Evolutionary conservation across 1,140 invertebrate species (phyloP).

Genomic region (Batillaria attramentaria): DNA sequence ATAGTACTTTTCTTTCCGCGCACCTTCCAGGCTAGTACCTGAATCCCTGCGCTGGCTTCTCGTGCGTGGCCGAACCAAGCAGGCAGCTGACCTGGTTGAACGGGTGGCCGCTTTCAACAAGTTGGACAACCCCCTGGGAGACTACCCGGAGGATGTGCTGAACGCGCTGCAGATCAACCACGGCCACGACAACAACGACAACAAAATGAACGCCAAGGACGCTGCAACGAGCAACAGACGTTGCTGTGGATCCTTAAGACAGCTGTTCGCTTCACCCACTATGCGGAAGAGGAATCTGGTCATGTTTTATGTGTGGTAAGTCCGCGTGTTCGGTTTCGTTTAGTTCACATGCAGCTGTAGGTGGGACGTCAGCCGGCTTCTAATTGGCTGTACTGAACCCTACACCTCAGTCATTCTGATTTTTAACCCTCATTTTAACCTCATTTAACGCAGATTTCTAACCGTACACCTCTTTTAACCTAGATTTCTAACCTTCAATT

Average conservation of each 20-base stretch:
- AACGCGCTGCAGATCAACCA: not conserved
- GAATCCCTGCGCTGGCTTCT: constrained; percentile 19
- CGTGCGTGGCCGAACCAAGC: not conserved
- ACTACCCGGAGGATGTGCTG: not conserved
- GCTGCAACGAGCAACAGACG: not conserved
- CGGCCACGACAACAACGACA: not conserved
- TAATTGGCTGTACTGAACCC: too few relatives aligned
- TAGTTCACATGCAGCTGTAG: too few relatives aligned
- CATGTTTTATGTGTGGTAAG: constrained; percentile 15
- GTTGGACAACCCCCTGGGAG: not conserved
- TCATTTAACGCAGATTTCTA: too few relatives aligned
- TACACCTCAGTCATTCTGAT: too few relatives aligned
- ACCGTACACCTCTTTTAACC: too few relatives aligned
- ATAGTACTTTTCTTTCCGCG: too few relatives aligned
- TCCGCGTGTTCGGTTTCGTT: too few relatives aligned
- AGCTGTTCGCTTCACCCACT: not conserved
- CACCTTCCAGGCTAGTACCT: not conserved
- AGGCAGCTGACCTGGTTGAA: not conserved
- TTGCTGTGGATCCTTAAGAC: not conserved
- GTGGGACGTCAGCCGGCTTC: too few relatives aligned
- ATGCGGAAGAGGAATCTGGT: constrained; percentile 10
- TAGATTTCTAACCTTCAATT: too few relatives aligned
- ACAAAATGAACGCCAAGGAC: not conserved
- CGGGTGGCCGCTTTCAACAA: constrained; percentile 13
- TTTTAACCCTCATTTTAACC: too few relatives aligned